These are phyloP conservation scores for Ptychoptera contaminata DNA, from an alignment of 2,888 invertebrate genomes.

Conservation along the genomic window DNA sequence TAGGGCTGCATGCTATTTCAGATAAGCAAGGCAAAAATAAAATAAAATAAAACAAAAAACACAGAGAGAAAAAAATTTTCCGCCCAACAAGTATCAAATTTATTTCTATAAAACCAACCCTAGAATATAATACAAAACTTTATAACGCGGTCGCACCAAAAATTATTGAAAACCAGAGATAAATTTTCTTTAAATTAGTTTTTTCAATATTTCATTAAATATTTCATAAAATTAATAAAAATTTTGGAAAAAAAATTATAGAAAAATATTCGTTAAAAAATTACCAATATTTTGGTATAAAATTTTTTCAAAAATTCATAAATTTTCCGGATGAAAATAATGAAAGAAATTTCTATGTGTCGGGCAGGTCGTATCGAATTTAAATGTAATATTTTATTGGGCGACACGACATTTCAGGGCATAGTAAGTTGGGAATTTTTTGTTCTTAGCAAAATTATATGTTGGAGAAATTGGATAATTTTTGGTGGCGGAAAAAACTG, in stretches of 20 bases:
- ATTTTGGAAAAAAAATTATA: neutral
- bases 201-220: neutral
- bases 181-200: neutral
- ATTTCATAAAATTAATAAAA: neutral
- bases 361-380: neutral
- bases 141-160: slow-evolving; percentile 1
- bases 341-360: neutral
- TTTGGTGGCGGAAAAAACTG: slow-evolving; percentile 1
- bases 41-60: too few species aligned
- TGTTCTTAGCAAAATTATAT: neutral
- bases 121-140: slow-evolving; percentile 2
- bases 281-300: neutral
- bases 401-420: neutral
- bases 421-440: neutral
- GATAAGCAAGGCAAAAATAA: slow-evolving; percentile 12
- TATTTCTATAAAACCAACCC: slow-evolving; percentile 1
- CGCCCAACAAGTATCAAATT: slow-evolving; percentile 1
- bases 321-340: neutral
- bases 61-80: too few species aligned
- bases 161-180: slow-evolving; percentile 3
- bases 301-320: neutral
- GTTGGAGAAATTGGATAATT: neutral
- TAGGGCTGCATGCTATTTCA: slow-evolving; percentile 14
- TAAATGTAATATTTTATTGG: neutral
- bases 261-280: neutral